Base-by-base conservation (phyloP, 2,888 invertebrate genomes). In the Lasioglossum vierecki region DNA sequence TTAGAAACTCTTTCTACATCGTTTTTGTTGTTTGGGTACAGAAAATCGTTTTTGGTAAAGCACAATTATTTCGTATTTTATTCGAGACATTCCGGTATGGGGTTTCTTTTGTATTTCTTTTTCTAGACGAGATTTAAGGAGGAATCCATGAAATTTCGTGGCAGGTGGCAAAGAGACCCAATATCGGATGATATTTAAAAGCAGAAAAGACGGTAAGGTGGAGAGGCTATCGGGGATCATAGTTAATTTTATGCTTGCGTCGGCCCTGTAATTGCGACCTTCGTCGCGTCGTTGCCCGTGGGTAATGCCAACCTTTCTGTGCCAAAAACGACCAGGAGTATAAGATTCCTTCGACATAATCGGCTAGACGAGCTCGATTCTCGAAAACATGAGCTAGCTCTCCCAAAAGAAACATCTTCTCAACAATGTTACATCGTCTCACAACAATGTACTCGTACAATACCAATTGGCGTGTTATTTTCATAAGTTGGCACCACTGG, bases 231-330 rank as follows among this genome's bases (percentile, higher is more conserved):
- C 77, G 78, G 82, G 87, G 87, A 87, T 87, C 74, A 81, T 76
- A 87, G 87, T 84, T 87, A 87, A 87, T 87, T 87, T 87, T 87
- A 87, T 83, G 76, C 87, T 66, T 63, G 63, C 76, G 82, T n/a
- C 82, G 78, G 82, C 76, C 66, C 82, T 76, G 77, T 77, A 79
- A 79, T 83, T 80, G 53, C 81, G 87, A 87, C 87, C 87, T 87
- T 87, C 87, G 87, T 77, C 80, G 87, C 80, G 26, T 49, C 87
- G 73, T 81, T 86, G 72, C 80, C 63, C 76, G 76, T 77, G 79
- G 71, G 79, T 80, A 83, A 78, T 87, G 86, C 86, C 86, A 86
- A 86, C 86, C 86, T 86, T 77, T 86, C 74, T 74, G 86, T 86
- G 86, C 86, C 86, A 86, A 86, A 86, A 86, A 70, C 76, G 82